A percentile compares a stretch with the other conserved stretches of the same genome.
These are phyloP conservation scores for Orbicella faveolata DNA, from an alignment of 64 coral and sea anemone genomes.

Conservation along the genomic window DNA sequence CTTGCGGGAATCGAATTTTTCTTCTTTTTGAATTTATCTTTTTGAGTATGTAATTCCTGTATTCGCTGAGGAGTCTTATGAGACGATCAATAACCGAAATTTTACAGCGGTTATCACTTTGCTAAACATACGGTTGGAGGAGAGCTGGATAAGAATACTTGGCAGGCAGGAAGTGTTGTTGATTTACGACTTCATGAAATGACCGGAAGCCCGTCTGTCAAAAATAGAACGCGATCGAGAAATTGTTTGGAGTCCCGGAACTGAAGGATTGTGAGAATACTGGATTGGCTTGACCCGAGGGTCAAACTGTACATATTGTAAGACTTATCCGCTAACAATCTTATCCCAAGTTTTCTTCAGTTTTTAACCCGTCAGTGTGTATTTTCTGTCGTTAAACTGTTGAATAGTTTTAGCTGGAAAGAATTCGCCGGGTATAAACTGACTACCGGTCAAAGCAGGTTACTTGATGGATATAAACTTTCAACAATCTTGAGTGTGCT, in stretches of 20 bases:
- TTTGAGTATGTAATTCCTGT: not conserved
- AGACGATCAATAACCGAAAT: not conserved
- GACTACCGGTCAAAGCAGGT: too few relatives aligned
- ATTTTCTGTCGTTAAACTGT: not conserved
- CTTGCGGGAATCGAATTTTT: not conserved
- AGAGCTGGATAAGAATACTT: not conserved
- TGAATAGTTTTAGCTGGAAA: too few relatives aligned
- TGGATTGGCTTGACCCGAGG: not conserved
- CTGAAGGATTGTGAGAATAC: slow-evolving; percentile 19
- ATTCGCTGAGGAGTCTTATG: not conserved
- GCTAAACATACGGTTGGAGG: slow-evolving; percentile 6
- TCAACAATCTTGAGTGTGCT: too few relatives aligned
- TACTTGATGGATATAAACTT: too few relatives aligned
- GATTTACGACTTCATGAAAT: slow-evolving; percentile 36
- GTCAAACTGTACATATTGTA: not conserved
- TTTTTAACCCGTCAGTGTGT: not conserved
- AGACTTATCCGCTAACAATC: not conserved
- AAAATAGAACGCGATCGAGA: slow-evolving; percentile 12
- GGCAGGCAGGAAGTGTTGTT: slow-evolving; percentile 25
- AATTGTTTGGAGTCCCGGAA: not conserved
- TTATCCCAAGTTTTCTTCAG: not conserved
- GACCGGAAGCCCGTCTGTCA: slow-evolving; percentile 35
- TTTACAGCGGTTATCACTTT: not conserved
- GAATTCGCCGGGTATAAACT: too few relatives aligned
- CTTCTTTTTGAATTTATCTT: not conserved